Base-by-base conservation (phyloP, 2,113 vertebrate genomes). In the Percopsis transmontana region DNA sequence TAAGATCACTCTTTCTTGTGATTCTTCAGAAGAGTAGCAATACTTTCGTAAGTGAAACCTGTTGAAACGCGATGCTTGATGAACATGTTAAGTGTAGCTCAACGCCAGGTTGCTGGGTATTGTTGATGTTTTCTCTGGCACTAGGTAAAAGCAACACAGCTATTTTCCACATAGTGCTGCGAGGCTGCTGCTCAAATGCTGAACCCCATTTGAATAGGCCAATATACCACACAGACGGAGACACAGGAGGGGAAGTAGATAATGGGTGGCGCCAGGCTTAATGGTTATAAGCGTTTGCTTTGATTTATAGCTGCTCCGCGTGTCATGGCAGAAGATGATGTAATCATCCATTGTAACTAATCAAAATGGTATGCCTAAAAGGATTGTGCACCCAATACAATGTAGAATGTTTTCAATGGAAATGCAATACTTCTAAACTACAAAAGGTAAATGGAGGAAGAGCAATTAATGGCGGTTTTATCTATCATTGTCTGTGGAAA, bases 221-320 rank as follows among this genome's bases (percentile, higher is more conserved):
- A 33, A 33, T 33, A 33, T 20, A 56, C 27, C n/a, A 39, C 38
- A 63, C 53, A 58, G 44, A 54, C 66, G 60, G 68, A 38, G 47
- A 42, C 68, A 54, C 27, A 48, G 47, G 44, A 60, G 19, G 15
- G 66, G 58, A 27, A 38, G 42, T n/a, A 70, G 45, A 42, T n/a
- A n/a, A n/a, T 68, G 53, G 66, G 54, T 65, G 68, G 12, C 56
- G 13, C 33, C 55, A 38, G 77, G 70, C 51, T 66, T 74, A 59
- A 83, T 68, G 78, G 82, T 70, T 88, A 77, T 81, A 88, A 86
- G 86, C 85, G 86, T 77, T 89, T 85, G 79, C 51, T 71, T 77
- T 87, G 82, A 89, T 88, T 70, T 75, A 86, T 86, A 70, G 54
- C 80, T 68, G 69, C 66, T 74, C 50, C 48, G 75, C 60, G 69